Conservation (phyloP, 2,888 invertebrate genomes). For the Synanthedon vespiformis region DNA sequence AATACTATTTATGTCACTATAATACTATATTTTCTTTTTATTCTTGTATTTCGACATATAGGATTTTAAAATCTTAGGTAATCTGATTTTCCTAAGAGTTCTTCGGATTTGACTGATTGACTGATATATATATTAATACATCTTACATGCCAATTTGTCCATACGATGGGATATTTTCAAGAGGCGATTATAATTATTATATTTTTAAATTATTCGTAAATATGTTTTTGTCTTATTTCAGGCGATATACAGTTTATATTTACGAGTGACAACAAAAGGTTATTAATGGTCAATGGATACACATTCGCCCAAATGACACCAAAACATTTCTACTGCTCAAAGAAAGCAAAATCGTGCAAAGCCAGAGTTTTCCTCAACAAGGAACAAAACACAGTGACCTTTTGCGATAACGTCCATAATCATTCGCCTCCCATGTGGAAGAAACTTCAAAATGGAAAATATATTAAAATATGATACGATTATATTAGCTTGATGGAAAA, state of each 20-base stretch:
- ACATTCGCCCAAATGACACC: conserved; percentile 6
- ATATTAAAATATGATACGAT: neutral
- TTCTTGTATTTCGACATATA: too few species aligned
- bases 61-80: too few species aligned
- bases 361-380: conserved; percentile 19
- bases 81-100: too few species aligned
- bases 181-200: too few species aligned
- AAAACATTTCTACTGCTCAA: conserved; percentile 22
- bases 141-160: too few species aligned
- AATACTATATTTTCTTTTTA: too few species aligned
- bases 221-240: neutral
- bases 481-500: too few species aligned
- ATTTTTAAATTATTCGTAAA: too few species aligned
- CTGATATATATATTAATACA: too few species aligned
- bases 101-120: too few species aligned
- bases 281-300: conserved; percentile 1
- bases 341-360: conserved; percentile 22
- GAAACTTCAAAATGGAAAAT: neutral
- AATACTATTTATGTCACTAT: too few species aligned
- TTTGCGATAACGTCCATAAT: conserved; percentile 11
- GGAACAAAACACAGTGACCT: conserved; percentile 11
- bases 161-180: too few species aligned
- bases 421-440: conserved; percentile 4
- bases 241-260: neutral
- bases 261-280: neutral